phyloP scores from a whole-genome alignment of 2,113 vertebrate species.

The Coracopsis vasa region DNA sequence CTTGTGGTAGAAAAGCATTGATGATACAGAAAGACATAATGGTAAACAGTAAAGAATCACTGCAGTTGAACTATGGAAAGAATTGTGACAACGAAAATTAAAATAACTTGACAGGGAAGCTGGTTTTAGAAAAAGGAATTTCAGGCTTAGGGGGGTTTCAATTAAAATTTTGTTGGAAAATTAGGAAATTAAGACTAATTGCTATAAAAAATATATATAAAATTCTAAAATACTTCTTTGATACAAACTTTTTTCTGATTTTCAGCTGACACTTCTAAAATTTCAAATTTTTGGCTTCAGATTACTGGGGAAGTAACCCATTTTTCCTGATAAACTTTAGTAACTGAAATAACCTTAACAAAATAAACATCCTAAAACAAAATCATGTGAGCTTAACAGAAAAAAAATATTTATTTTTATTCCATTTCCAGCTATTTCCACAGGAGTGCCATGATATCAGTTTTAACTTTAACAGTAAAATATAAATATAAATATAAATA shows the following conservation, averaged over 20 bases:
- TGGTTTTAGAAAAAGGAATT: neutral
- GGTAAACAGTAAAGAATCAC: neutral
- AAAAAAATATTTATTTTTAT: neutral
- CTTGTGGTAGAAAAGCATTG: neutral
- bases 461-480: neutral
- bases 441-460: rapidly evolving
- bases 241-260: neutral
- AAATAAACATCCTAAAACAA: neutral
- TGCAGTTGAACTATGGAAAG: neutral
- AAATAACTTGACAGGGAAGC: neutral
- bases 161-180: neutral
- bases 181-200: neutral
- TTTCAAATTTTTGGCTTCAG: neutral
- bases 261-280: neutral
- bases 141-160: neutral
- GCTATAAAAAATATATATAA: neutral
- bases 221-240: neutral
- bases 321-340: neutral
- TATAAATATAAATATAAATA: no score
- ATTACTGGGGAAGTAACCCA: neutral
- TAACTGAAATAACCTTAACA: neutral
- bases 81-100: neutral
- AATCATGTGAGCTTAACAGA: neutral
- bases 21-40: neutral
- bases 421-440: neutral